Evolutionary conservation across 2,797 vertebrate genomes (phyloP).

Genomic region (Botia almorhae): DNA sequence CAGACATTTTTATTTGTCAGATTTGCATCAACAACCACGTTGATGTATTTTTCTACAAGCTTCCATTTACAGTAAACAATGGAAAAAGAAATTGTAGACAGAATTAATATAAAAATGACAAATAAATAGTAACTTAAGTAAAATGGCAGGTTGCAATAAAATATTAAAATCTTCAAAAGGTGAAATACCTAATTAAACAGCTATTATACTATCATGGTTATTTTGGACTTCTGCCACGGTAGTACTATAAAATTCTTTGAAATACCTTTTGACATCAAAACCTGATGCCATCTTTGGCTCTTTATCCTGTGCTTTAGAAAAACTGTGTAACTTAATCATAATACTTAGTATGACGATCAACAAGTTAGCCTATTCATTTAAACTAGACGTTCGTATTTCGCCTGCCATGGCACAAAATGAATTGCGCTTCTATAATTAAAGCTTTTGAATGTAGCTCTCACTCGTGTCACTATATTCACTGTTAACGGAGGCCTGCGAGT

Average conservation of each 20-base stretch:
- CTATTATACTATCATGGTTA: background rate
- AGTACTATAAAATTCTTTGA: background rate
- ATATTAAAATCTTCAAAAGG: background rate
- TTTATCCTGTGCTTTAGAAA: background rate
- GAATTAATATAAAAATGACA: background rate
- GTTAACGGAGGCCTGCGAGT: background rate
- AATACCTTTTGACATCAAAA: background rate
- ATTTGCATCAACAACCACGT: background rate
- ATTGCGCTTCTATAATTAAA: constrained; percentile 12
- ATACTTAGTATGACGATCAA: constrained; percentile 2
- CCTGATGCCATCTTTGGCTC: background rate
- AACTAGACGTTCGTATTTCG: constrained; percentile 4
- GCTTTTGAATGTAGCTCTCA: background rate
- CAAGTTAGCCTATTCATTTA: constrained; percentile 14
- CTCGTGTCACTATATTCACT: constrained; percentile 21
- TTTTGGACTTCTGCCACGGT: background rate
- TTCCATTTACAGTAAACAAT: background rate
- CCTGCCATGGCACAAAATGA: constrained; percentile 21
- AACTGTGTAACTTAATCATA: background rate
- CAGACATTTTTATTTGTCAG: background rate
- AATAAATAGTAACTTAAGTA: background rate
- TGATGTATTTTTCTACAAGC: background rate
- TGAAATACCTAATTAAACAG: background rate
- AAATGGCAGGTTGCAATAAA: background rate
- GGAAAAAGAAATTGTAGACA: background rate